Conservation (phyloP, 2,113 vertebrate species). For the Benthochromis sp. region DNA sequence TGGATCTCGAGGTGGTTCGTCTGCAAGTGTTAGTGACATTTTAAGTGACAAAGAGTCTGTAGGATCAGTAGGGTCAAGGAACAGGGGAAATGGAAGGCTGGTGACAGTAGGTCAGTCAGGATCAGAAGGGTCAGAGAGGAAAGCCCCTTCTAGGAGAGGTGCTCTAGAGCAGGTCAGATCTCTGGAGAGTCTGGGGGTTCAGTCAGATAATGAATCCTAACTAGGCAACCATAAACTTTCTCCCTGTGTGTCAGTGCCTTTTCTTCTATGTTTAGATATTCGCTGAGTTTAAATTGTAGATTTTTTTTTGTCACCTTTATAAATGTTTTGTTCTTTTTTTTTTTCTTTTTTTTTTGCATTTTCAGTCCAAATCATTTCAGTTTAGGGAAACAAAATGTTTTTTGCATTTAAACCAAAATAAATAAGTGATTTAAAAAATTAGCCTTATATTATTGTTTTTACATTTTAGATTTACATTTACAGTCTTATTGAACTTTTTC, state of each 20-base stretch:
- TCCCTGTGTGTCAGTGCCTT: neutral
- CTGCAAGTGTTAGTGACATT: conserved; percentile 28
- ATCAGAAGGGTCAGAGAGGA: conserved; percentile 14
- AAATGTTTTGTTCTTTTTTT: neutral
- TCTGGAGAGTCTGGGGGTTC: neutral
- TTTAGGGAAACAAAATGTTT: neutral
- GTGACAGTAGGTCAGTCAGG: neutral
- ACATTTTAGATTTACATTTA: neutral
- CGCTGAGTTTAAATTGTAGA: neutral
- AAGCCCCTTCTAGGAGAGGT: neutral
- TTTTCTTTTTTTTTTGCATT: neutral
- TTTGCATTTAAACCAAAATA: neutral
- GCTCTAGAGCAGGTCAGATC: conserved; percentile 12
- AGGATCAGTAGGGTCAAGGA: neutral
- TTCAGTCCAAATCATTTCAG: neutral
- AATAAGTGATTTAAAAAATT: neutral
- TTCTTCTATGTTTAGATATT: neutral
- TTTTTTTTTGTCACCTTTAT: neutral
- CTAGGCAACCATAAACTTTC: neutral
- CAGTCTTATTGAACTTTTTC: neutral
- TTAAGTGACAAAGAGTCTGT: conserved; percentile 39
- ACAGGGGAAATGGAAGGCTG: neutral
- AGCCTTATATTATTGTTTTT: neutral
- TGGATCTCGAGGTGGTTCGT: neutral
- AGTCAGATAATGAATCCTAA: conserved; percentile 26